Conservation (phyloP, 2,113 vertebrate species). For the Grallaria varia region DNA sequence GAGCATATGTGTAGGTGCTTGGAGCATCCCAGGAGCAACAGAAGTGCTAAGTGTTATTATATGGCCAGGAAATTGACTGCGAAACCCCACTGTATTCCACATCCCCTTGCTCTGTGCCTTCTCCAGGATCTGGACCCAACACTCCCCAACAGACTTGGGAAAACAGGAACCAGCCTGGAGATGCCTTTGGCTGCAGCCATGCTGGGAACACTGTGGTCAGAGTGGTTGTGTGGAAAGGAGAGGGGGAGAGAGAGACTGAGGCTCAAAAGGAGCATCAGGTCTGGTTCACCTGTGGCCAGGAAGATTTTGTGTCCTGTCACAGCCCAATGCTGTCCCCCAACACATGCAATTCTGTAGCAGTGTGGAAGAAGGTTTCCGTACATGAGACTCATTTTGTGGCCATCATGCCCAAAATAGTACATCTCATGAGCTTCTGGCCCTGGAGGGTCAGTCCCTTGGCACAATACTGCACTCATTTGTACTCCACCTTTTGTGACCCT, state of each 20-base stretch:
- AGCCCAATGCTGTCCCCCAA: background rate
- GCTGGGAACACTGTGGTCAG: background rate
- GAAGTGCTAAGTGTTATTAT: slow-evolving; percentile 60
- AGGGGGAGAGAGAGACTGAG: background rate
- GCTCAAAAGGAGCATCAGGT: background rate
- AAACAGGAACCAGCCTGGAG: background rate
- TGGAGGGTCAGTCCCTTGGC: background rate
- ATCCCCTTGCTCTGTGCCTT: background rate
- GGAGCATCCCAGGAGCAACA: slow-evolving; percentile 39
- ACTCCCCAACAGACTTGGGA: background rate
- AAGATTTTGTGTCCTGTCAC: background rate
- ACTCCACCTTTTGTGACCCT: background rate
- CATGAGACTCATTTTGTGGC: background rate
- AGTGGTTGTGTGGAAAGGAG: background rate
- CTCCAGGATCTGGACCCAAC: background rate
- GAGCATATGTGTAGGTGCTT: slow-evolving; percentile 32
- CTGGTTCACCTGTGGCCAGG: background rate
- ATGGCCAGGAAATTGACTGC: slow-evolving; percentile 23
- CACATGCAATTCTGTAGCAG: background rate
- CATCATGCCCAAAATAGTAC: background rate
- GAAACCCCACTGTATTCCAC: background rate
- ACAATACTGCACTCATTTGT: background rate
- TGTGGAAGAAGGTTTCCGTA: background rate
- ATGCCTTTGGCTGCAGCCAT: background rate
- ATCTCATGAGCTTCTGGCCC: background rate